A percentile compares a stretch with the other conserved stretches of the same genome.
Evolutionary conservation across 2,888 invertebrate genomes (phyloP).

Genomic region (Meteorus cinctellus): DNA sequence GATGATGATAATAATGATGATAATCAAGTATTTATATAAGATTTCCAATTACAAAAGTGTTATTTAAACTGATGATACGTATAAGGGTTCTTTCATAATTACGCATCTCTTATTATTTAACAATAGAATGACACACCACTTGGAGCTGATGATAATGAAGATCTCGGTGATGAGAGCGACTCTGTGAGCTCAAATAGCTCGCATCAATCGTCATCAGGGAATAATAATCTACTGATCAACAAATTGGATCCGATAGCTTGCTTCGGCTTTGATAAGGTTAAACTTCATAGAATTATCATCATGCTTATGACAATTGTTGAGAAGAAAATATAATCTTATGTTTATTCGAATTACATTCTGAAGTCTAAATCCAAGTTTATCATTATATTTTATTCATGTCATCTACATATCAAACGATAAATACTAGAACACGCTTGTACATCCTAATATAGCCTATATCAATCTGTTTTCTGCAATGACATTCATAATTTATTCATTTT

Average conservation of each 20-base stretch:
- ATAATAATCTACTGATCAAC: slow-evolving; percentile 64
- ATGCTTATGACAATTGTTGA: too few relatives aligned
- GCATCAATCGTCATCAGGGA: slow-evolving; percentile 65
- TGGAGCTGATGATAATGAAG: slow-evolving; percentile 66
- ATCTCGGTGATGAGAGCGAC: slow-evolving; percentile 65
- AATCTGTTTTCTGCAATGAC: too few relatives aligned
- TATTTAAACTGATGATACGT: not conserved
- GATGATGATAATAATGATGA: slow-evolving; percentile 46
- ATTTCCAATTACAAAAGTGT: slow-evolving; percentile 38
- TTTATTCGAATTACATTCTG: too few relatives aligned
- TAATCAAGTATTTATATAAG: slow-evolving; percentile 59
- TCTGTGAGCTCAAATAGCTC: slow-evolving; percentile 65
- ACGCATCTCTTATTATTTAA: slow-evolving; percentile 2
- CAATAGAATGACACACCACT: slow-evolving; percentile 56
- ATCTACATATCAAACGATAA: too few relatives aligned
- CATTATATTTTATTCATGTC: too few relatives aligned
- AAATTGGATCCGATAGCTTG: slow-evolving; percentile 64
- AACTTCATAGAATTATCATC: not conserved
- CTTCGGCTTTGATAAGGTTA: slow-evolving; percentile 66
- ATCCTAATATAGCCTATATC: too few relatives aligned
- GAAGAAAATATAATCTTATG: too few relatives aligned
- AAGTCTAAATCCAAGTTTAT: too few relatives aligned
- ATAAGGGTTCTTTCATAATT: not conserved
- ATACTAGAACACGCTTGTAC: too few relatives aligned
- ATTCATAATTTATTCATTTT: too few relatives aligned